Evolutionary conservation across 2,113 vertebrate genomes (phyloP).

Genomic region (Anser cygnoides): DNA sequence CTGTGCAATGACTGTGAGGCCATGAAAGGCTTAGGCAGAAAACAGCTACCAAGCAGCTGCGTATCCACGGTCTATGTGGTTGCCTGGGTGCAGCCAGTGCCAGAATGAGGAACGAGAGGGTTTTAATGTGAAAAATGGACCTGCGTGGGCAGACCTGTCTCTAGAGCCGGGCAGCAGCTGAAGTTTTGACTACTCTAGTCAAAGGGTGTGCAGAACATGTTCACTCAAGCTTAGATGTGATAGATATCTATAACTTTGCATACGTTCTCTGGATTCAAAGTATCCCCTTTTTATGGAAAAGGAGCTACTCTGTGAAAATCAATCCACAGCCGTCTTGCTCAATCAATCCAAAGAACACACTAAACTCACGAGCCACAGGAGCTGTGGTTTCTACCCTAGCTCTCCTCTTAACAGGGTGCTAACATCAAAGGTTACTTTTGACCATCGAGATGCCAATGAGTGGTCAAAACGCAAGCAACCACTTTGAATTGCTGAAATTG

Average conservation of each 20-base stretch:
- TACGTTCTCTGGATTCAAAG: background rate
- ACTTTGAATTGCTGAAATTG: constrained; percentile 22
- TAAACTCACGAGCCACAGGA: background rate
- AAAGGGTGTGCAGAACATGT: background rate
- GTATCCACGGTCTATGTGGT: background rate
- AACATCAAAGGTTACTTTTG: constrained; percentile 34
- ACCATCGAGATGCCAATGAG: constrained; percentile 10
- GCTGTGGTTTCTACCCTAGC: background rate
- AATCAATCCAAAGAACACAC: background rate
- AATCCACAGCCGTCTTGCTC: background rate
- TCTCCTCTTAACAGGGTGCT: background rate
- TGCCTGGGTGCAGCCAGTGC: background rate
- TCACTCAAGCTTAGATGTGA: background rate
- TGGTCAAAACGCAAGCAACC: background rate
- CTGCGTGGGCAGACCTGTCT: background rate
- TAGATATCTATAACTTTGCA: background rate
- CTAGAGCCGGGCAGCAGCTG: background rate
- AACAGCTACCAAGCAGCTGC: background rate
- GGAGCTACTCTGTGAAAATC: background rate
- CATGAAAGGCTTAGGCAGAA: background rate
- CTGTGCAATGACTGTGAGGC: background rate
- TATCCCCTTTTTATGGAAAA: background rate
- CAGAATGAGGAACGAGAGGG: background rate
- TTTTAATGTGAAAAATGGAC: background rate
- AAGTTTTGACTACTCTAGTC: background rate